Base-by-base conservation (phyloP, 2,113 vertebrate genomes). In the Sardina pilchardus region DNA sequence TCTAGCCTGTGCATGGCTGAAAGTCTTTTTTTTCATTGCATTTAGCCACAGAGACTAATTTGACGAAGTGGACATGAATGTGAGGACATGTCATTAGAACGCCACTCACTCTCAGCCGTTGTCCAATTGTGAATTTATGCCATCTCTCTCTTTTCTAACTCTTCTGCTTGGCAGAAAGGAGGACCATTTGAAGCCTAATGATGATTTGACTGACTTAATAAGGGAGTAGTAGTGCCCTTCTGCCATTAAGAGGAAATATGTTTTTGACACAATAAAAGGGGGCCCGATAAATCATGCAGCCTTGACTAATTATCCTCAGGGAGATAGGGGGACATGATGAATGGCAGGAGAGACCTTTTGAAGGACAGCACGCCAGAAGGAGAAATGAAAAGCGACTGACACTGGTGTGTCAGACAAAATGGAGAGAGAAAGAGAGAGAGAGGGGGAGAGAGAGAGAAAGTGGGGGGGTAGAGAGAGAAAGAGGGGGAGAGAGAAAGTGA, bases 241-340 rank as follows among this genome's bases (percentile, higher is more conserved):
- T 82, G 85, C 87, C 81, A 85, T 88, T 89, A 86, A 84, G 86
- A 85, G 85, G 88, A 88, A 92, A 89, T 87, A 88, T 91, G 89
- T 85, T 89, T 87, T 85, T 83, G 89, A 89, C 88, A 90, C 89
- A 91, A 90, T 91, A 89, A 89, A 86, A 89, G 86, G 81, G 84
- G 86, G 71, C 59, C 84, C 87, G 85, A 91, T 92, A 89, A 88
- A 92, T 91, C 86, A 86, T 87, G 88, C 88, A 83, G 83, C 71
- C 89, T 85, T 90, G 84, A 91, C 86, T 93, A 93, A 93, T 93
- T 93, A 92, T 86, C 84, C 39, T 34, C 42, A 75, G 88, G 88
- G 82, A 85, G 48, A 82, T 48, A 78, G 85, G 47, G 83, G 75
- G 59, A 42, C 82, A 85, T 84, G 82, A 86, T 78, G 82, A 84